A percentile compares a stretch with the other conserved stretches of the same genome.
Conservation (phyloP, 2,888 invertebrate species). For the Tenthredo scrophulariae region DNA sequence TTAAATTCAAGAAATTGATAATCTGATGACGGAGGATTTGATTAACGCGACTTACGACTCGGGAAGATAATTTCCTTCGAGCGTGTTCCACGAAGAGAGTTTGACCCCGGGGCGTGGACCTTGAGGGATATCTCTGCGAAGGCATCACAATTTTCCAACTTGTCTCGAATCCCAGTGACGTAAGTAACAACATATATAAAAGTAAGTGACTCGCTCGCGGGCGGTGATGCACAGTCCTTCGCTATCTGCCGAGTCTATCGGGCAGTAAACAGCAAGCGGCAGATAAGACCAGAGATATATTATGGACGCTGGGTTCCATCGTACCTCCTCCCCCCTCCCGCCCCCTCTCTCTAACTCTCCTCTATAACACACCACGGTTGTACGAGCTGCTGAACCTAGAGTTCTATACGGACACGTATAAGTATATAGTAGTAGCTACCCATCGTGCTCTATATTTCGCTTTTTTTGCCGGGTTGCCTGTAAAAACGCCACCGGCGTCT, state of each 20-base stretch:
- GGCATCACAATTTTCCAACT: conserved; percentile 74
- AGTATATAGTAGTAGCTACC: conserved; percentile 56
- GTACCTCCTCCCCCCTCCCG: conserved; percentile 58
- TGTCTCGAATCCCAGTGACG: conserved; percentile 74
- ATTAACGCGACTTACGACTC: not conserved
- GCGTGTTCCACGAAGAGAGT: conserved; percentile 42
- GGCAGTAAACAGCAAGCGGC: conserved; percentile 77
- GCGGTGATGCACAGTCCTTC: conserved; percentile 62
- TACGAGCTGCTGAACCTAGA: conserved; percentile 25
- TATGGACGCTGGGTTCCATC: conserved; percentile 72
- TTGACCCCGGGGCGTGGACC: conserved; percentile 49
- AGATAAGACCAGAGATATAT: conserved; percentile 77
- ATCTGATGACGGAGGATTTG: not conserved
- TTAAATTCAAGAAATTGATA: not conserved
- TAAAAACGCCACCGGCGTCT: conserved; percentile 71
- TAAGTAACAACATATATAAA: conserved; percentile 75
- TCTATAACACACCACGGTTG: conserved; percentile 25
- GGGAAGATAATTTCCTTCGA: conserved; percentile 11
- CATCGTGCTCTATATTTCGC: conserved; percentile 60
- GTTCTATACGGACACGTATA: conserved; percentile 38
- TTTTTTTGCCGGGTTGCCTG: conserved; percentile 60
- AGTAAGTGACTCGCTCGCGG: conserved; percentile 69
- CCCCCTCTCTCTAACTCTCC: not conserved
- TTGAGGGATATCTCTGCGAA: conserved; percentile 64
- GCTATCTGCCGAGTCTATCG: conserved; percentile 77